These are phyloP conservation scores for Campylorhamphus procurvoides DNA, from an alignment of 2,113 vertebrate genomes.

Conservation along the genomic window DNA sequence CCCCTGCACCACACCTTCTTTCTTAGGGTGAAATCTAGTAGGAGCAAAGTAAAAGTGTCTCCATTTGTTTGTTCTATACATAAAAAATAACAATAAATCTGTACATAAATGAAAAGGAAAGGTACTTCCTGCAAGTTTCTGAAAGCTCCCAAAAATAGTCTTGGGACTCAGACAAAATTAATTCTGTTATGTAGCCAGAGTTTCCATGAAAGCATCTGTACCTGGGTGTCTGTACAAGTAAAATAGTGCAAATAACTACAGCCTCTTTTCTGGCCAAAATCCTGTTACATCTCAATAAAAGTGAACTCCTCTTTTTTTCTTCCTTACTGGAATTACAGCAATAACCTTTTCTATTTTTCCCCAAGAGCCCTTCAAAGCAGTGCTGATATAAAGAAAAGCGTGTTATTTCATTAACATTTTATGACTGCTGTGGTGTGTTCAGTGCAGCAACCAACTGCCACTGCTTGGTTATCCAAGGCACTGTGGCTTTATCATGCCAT, in stretches of 20 bases:
- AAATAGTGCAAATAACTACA: constrained; percentile 65
- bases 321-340: neutral
- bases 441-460: neutral
- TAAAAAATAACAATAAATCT: constrained; percentile 55
- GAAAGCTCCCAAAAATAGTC: constrained; percentile 71
- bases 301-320: neutral
- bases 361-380: neutral
- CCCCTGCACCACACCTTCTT: neutral
- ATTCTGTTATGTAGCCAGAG: constrained; percentile 53
- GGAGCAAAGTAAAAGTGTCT: neutral
- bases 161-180: constrained; percentile 63
- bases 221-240: constrained; percentile 59
- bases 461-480: neutral
- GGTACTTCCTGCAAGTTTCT: constrained; percentile 64
- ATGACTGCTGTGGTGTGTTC: neutral
- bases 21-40: neutral
- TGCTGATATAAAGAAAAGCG: neutral
- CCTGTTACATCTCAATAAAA: neutral
- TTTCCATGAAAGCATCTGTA: constrained; percentile 71
- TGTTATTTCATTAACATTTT: neutral
- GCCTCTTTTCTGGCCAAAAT: constrained; percentile 17
- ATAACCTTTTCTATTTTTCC: neutral
- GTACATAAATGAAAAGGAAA: constrained; percentile 62
- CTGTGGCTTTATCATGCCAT: neutral
- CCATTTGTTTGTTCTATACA: constrained; percentile 6